These are phyloP conservation scores for Onchidella celtica DNA, from an alignment of 2,888 invertebrate genomes.

Conservation along the genomic window DNA sequence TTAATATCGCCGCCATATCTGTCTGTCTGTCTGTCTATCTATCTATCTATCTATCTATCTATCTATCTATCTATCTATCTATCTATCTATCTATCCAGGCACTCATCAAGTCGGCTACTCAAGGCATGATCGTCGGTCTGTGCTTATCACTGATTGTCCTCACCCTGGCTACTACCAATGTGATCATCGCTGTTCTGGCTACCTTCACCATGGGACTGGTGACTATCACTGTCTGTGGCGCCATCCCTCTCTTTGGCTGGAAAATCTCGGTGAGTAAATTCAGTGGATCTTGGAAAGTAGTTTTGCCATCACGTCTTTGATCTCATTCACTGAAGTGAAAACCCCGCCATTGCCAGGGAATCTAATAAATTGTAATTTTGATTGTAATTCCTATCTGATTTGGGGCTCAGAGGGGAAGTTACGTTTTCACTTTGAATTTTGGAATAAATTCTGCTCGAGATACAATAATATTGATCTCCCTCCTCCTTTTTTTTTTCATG, in stretches of 20 bases:
- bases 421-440: too few relatives aligned
- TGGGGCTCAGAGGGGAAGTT: too few relatives aligned
- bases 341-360: too few relatives aligned
- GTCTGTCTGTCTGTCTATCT: constrained; percentile 4
- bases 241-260: constrained; percentile 77
- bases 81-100: constrained; percentile 58
- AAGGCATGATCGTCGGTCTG: constrained; percentile 73
- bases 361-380: too few relatives aligned
- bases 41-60: constrained; percentile 21
- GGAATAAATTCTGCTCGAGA: too few relatives aligned
- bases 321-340: neutral
- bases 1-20: neutral
- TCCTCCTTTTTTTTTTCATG: too few relatives aligned
- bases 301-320: too few relatives aligned
- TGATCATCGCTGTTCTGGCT: constrained; percentile 73
- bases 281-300: too few relatives aligned
- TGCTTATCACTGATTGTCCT: constrained; percentile 71
- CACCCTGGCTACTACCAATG: constrained; percentile 71
- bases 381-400: too few relatives aligned
- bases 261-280: constrained; percentile 77
- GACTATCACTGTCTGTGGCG: constrained; percentile 72
- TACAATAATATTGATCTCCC: too few relatives aligned
- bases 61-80: constrained; percentile 17
- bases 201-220: constrained; percentile 71
- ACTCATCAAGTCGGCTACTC: constrained; percentile 68